Conservation (phyloP, 2,113 vertebrate species). For the Leiothrix lutea region DNA sequence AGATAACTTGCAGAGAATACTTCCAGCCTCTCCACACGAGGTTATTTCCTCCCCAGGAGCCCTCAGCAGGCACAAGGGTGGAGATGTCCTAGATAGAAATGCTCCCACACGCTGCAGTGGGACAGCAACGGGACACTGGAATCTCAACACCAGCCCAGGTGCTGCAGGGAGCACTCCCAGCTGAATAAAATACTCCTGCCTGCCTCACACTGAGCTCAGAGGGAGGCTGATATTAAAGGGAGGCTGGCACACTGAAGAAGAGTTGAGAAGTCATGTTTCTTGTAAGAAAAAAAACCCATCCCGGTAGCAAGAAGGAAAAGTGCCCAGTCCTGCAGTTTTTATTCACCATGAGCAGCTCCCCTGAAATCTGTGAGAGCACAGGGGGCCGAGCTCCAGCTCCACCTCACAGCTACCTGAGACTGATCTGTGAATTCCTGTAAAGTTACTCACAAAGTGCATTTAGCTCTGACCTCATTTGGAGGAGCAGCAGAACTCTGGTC, state of each 20-base stretch:
- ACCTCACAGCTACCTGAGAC: neutral
- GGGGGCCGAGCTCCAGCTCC: neutral
- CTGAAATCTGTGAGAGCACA: neutral
- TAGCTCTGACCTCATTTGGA: neutral
- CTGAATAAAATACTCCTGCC: neutral
- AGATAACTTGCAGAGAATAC: neutral
- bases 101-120: accelerated
- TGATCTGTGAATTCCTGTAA: neutral
- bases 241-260: neutral
- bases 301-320: neutral
- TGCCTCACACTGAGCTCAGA: neutral
- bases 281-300: neutral
- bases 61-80: neutral
- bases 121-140: neutral
- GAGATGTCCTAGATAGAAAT: neutral
- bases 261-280: neutral
- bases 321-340: neutral
- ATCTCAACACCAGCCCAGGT: neutral
- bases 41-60: neutral
- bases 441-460: neutral
- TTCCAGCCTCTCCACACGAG: neutral
- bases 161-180: neutral
- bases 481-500: neutral
- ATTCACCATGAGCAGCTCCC: neutral
- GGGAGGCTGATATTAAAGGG: neutral